Evolutionary conservation across 1,140 invertebrate species (phyloP).

Genomic region (Prorops nasuta): DNA sequence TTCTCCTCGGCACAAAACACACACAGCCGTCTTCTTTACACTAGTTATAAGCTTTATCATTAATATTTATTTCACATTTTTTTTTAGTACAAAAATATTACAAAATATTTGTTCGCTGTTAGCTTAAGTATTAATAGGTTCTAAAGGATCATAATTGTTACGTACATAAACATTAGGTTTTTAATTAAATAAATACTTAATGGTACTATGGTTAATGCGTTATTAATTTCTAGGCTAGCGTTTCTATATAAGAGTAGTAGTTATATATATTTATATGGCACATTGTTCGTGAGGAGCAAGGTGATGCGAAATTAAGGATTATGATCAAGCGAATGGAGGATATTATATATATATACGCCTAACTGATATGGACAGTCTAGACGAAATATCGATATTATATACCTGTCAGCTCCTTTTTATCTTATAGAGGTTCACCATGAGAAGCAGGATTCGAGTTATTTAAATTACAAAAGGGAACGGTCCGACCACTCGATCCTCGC

Average conservation of each 20-base stretch:
- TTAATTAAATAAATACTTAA: slow-evolving; percentile 12
- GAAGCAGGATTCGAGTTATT: too few relatives aligned
- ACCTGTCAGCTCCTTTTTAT: too few relatives aligned
- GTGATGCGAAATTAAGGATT: too few relatives aligned
- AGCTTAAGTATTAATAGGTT: neutral
- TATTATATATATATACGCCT: slow-evolving; percentile 2
- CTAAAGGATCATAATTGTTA: slow-evolving; percentile 28
- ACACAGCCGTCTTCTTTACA: slow-evolving; percentile 10
- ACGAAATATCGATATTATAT: too few relatives aligned
- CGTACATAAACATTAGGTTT: slow-evolving; percentile 18
- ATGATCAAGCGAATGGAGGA: slow-evolving; percentile 1
- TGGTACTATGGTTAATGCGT: neutral
- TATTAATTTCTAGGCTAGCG: slow-evolving; percentile 19
- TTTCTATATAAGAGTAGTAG: too few relatives aligned
- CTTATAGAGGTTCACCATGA: too few relatives aligned
- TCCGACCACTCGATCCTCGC: too few relatives aligned
- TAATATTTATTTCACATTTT: slow-evolving; percentile 49
- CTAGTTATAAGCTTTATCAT: slow-evolving; percentile 25
- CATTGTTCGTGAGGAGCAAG: neutral
- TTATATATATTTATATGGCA: too few relatives aligned
- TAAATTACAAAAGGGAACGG: too few relatives aligned
- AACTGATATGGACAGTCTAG: too few relatives aligned
- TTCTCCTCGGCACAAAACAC: too few relatives aligned
- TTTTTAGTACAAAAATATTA: slow-evolving; percentile 53
- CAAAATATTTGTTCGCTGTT: slow-evolving; percentile 30